phyloP scores from a whole-genome alignment of 2,888 invertebrate species.

The Furcula furcula region DNA sequence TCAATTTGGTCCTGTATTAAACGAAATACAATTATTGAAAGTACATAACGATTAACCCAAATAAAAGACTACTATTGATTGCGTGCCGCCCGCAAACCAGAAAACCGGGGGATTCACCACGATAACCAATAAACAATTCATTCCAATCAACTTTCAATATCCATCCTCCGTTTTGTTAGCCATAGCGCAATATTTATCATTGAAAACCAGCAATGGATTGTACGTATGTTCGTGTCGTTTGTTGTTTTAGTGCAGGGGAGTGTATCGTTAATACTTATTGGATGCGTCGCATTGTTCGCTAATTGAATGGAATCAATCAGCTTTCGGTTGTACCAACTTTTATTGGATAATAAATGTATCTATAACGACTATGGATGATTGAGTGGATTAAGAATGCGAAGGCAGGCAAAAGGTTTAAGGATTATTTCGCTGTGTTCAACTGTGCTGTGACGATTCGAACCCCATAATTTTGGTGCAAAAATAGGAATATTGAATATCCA shows the following conservation, averaged over 20 bases:
- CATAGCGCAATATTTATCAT: background rate
- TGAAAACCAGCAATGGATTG: constrained; percentile 10
- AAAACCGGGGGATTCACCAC: constrained; percentile 27
- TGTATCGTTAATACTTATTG: constrained; percentile 50
- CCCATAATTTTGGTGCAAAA: no score
- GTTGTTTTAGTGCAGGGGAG: constrained; percentile 2
- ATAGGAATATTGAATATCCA: no score
- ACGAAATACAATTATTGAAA: constrained; percentile 49
- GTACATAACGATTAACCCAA: constrained; percentile 52
- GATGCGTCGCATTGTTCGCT: constrained; percentile 43
- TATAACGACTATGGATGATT: no score
- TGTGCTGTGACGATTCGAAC: no score
- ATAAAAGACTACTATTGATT: constrained; percentile 45
- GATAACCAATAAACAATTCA: constrained; percentile 11
- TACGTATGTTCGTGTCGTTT: constrained; percentile 3
- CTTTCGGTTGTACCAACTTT: constrained; percentile 19
- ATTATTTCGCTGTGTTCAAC: no score
- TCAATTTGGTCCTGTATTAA: constrained; percentile 28
- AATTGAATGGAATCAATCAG: constrained; percentile 47
- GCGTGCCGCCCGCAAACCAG: constrained; percentile 40
- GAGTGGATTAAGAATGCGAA: no score
- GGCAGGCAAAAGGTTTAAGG: no score
- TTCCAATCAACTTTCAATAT: constrained; percentile 5
- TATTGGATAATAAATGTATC: constrained; percentile 1
- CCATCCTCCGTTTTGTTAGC: constrained; percentile 7